Evolutionary conservation across 2,888 invertebrate genomes (phyloP).

Genomic region (Nudaria mundana): DNA sequence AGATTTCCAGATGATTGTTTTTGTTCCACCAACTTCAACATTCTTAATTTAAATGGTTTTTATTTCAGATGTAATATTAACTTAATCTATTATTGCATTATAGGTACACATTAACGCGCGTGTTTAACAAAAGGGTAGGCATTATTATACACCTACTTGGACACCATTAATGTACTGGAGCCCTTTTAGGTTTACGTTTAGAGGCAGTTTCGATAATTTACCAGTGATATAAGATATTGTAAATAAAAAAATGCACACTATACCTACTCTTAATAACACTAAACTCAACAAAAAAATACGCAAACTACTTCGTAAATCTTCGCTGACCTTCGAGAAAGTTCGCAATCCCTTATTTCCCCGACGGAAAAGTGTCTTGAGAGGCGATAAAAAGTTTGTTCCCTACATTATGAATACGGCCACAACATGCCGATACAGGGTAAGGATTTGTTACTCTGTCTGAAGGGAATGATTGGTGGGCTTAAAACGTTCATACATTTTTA

Average conservation of each 20-base stretch:
- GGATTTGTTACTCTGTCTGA: slow-evolving; percentile 17
- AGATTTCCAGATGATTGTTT: slow-evolving; percentile 26
- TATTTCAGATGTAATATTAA: slow-evolving; percentile 1
- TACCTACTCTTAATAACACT: background rate
- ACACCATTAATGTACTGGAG: too few species aligned
- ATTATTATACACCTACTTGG: too few species aligned
- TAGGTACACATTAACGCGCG: too few species aligned
- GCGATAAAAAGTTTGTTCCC: slow-evolving; percentile 32
- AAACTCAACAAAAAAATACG: background rate
- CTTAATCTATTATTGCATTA: too few species aligned
- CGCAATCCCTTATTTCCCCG: slow-evolving; percentile 26
- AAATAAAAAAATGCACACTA: too few species aligned
- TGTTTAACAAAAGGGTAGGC: too few species aligned
- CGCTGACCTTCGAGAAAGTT: slow-evolving; percentile 34
- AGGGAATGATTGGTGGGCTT: slow-evolving; percentile 2
- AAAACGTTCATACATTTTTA: too few species aligned
- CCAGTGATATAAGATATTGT: too few species aligned
- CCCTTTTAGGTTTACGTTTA: too few species aligned
- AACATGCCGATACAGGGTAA: slow-evolving; percentile 8
- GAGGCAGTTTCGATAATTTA: too few species aligned
- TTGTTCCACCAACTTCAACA: slow-evolving; percentile 16
- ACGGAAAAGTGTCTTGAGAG: slow-evolving; percentile 19
- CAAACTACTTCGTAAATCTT: slow-evolving; percentile 20
- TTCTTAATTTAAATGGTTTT: slow-evolving; percentile 31
- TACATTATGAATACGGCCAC: slow-evolving; percentile 36